These are phyloP conservation scores for Brachyptera risi DNA, from an alignment of 2,888 invertebrate genomes.

Conservation along the genomic window DNA sequence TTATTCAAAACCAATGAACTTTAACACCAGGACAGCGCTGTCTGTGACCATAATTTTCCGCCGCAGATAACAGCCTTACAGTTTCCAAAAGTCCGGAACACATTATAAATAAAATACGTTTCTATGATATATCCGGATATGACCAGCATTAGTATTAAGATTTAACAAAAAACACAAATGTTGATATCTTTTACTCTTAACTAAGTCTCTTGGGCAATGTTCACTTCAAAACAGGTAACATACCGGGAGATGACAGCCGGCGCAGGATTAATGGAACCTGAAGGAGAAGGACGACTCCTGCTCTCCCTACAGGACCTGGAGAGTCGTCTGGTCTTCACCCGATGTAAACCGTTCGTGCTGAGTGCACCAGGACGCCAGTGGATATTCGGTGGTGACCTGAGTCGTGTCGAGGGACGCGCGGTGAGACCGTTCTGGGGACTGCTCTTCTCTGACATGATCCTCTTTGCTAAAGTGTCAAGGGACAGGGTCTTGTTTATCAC, in stretches of 20 bases:
- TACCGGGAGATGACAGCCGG: conserved; percentile 81
- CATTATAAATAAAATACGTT: too few relatives aligned
- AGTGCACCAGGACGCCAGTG: conserved; percentile 81
- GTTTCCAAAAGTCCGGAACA: too few relatives aligned
- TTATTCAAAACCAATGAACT: too few relatives aligned
- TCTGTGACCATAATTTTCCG: too few relatives aligned
- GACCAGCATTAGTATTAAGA: too few relatives aligned
- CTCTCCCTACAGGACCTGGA: conserved; percentile 80
- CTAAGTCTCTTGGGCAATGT: too few relatives aligned
- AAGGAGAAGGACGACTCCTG: conserved; percentile 76
- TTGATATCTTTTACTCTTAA: too few relatives aligned
- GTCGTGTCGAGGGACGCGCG: conserved; percentile 76
- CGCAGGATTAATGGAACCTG: conserved; percentile 80
- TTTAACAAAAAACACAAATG: too few relatives aligned
- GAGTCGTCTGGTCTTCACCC: conserved; percentile 82
- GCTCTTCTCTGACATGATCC: conserved; percentile 75
- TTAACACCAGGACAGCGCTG: too few relatives aligned
- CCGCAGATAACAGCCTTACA: too few relatives aligned
- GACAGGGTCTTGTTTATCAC: conserved; percentile 84
- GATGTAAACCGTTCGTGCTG: conserved; percentile 84
- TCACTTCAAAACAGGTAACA: conserved; percentile 35
- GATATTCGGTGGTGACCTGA: conserved; percentile 84
- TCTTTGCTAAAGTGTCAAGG: conserved; percentile 81
- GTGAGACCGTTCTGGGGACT: conserved; percentile 82
- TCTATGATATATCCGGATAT: too few relatives aligned